Percentiles rank a stretch among this genome's conserved stretches.
phyloP scores from a whole-genome alignment of 2,797 vertebrate genomes.

The Geotria australis region DNA sequence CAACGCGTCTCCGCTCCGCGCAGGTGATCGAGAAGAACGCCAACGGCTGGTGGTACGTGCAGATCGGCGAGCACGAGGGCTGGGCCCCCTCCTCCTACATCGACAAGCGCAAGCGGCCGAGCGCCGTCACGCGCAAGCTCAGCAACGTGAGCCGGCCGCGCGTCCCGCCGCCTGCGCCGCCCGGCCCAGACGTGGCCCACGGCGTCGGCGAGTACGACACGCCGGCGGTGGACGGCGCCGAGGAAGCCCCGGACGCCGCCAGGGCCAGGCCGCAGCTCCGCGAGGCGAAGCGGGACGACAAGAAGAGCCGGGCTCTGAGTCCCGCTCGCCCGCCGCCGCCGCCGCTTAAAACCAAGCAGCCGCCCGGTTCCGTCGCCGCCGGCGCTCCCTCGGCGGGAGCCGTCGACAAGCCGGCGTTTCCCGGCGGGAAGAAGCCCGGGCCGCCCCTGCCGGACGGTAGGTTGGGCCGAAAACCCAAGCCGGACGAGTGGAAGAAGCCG shows the following conservation, averaged over 20 bases:
- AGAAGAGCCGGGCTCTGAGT: not conserved
- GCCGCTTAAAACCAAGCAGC: not conserved
- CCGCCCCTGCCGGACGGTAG: no score
- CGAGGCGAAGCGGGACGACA: not conserved
- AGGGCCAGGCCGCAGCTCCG: not conserved
- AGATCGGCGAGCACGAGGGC: slow-evolving; percentile 87
- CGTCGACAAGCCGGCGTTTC: not conserved
- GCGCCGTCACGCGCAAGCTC: slow-evolving; percentile 46
- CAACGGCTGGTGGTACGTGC: slow-evolving; percentile 98
- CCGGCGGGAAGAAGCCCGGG: no score
- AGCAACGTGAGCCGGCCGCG: slow-evolving; percentile 60
- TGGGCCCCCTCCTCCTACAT: slow-evolving; percentile 91
- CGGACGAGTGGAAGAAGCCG: not conserved
- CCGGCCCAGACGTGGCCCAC: slow-evolving; percentile 19
- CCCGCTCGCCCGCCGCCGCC: not conserved
- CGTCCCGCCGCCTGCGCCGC: slow-evolving; percentile 59
- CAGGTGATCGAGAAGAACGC: slow-evolving; percentile 91
- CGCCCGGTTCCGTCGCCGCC: not conserved
- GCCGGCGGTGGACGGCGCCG: slow-evolving; percentile 61
- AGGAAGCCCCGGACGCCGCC: slow-evolving; percentile 27
- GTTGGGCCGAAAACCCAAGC: not conserved
- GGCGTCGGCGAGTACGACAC: slow-evolving; percentile 29
- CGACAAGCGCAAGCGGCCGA: slow-evolving; percentile 96
- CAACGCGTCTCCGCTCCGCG: not conserved
- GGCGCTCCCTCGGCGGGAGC: not conserved